Percentiles rank a stretch among this genome's conserved stretches.
Evolutionary conservation across 2,888 invertebrate genomes (phyloP).

Genomic region (Lepidocyrtoides sp.): DNA sequence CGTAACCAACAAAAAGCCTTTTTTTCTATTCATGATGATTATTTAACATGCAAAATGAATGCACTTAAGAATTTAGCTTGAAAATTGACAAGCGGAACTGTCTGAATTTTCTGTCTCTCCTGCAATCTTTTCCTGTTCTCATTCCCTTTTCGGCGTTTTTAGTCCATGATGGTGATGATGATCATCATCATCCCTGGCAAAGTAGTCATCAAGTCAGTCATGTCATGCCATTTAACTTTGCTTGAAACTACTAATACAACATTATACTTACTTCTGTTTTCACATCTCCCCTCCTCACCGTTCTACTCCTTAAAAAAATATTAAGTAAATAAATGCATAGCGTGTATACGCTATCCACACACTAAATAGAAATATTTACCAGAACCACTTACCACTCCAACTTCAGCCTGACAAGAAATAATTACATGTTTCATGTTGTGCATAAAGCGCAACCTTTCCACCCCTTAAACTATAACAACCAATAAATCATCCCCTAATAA

Average conservation of each 20-base stretch:
- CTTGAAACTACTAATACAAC: background rate
- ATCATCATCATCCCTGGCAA: background rate
- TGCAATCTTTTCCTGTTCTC: conserved; percentile 1
- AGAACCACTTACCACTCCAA: conserved; percentile 47
- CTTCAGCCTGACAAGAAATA: conserved; percentile 77
- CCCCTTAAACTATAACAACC: conserved; percentile 80
- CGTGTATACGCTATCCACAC: background rate
- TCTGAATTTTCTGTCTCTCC: background rate
- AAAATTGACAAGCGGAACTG: conserved; percentile 51
- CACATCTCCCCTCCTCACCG: conserved; percentile 61
- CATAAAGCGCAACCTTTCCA: conserved; percentile 81
- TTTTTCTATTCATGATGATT: conserved; percentile 35
- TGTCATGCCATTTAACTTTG: conserved; percentile 80
- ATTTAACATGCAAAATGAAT: conserved; percentile 50
- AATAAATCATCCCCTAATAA: conserved; percentile 80
- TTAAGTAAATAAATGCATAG: conserved; percentile 26
- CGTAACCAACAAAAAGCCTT: conserved; percentile 25
- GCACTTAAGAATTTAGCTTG: conserved; percentile 24
- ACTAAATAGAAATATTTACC: conserved; percentile 12
- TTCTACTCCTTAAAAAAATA: conserved; percentile 47
- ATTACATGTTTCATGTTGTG: conserved; percentile 81
- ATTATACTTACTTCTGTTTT: conserved; percentile 41
- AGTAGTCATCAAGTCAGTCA: conserved; percentile 67
- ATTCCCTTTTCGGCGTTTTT: conserved; percentile 20
- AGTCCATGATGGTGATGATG: conserved; percentile 2